Percentiles rank a stretch among this genome's conserved stretches.
phyloP scores from a whole-genome alignment of 2,797 vertebrate species.

The Syncerus caffer region DNA sequence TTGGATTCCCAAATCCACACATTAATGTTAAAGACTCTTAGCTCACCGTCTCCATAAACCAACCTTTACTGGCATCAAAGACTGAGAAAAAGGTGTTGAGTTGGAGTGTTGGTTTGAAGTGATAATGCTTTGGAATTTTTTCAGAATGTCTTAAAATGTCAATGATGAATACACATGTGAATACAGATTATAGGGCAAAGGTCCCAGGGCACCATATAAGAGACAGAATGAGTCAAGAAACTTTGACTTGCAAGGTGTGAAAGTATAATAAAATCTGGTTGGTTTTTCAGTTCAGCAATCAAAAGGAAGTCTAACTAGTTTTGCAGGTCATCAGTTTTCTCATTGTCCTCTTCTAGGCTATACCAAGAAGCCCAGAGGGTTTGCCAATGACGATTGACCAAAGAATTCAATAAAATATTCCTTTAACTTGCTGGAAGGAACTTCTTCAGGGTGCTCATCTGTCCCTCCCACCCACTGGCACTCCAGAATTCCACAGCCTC shows the following conservation, averaged over 20 bases:
- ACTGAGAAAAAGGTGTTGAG: not conserved
- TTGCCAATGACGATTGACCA: not conserved
- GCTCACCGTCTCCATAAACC: not conserved
- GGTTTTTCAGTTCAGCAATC: not conserved
- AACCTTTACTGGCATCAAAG: not conserved
- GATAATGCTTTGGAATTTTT: not conserved
- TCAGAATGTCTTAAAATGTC: slow-evolving; percentile 14
- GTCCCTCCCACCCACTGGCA: not conserved
- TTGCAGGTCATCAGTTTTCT: not conserved
- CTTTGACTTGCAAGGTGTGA: not conserved
- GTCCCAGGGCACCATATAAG: not conserved
- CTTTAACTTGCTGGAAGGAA: not conserved
- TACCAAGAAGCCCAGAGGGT: not conserved
- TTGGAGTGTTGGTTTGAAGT: not conserved
- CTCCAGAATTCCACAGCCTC: not conserved
- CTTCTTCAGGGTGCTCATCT: not conserved
- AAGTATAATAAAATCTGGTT: not conserved
- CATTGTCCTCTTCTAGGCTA: not conserved
- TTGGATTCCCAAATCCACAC: not conserved
- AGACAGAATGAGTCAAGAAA: not conserved
- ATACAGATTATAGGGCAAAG: not conserved
- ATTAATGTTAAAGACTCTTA: not conserved
- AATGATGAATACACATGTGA: not conserved
- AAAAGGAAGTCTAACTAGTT: slow-evolving; percentile 21
- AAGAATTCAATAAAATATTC: slow-evolving; percentile 8